Percentiles rank a stretch among this genome's conserved stretches.
These are phyloP conservation scores for Marisa cornuarietis DNA, from an alignment of 1,140 invertebrate species.

Conservation along the genomic window DNA sequence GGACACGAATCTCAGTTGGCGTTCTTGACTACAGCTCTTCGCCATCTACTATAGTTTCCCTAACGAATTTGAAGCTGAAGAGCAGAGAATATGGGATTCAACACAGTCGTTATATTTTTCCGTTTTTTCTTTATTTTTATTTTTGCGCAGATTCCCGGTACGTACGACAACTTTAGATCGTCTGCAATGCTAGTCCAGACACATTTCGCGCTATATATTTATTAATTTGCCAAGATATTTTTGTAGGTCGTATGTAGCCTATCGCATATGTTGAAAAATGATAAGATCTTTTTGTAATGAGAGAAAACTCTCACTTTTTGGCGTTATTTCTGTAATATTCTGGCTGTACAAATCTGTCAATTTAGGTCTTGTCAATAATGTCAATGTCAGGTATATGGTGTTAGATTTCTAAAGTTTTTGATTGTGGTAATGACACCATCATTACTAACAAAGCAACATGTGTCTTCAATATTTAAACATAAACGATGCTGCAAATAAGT, in stretches of 20 bases:
- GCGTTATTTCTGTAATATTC: background rate
- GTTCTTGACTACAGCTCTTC: conserved; percentile 9
- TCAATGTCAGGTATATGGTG: background rate
- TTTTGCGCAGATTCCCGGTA: conserved; percentile 17
- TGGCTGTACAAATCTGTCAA: background rate
- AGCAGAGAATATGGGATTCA: background rate
- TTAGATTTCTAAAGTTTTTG: conserved; percentile 10
- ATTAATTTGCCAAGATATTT: background rate
- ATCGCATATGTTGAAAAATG: too few relatives aligned
- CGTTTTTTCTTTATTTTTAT: background rate
- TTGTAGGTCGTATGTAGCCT: too few relatives aligned
- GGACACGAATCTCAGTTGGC: conserved; percentile 4
- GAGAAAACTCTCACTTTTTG: conserved; percentile 1
- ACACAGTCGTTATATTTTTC: background rate
- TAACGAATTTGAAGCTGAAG: background rate
- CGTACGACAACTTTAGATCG: background rate
- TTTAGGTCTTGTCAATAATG: background rate
- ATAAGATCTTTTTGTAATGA: background rate
- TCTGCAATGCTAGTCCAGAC: conserved; percentile 6
- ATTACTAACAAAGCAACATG: background rate
- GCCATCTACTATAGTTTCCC: too few relatives aligned
- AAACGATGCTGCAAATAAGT: background rate
- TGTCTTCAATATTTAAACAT: background rate
- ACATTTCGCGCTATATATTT: conserved; percentile 12
- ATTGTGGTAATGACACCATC: background rate